phyloP scores from a whole-genome alignment of 2,113 vertebrate genomes.

The Xenotilapia caudafasciata region DNA sequence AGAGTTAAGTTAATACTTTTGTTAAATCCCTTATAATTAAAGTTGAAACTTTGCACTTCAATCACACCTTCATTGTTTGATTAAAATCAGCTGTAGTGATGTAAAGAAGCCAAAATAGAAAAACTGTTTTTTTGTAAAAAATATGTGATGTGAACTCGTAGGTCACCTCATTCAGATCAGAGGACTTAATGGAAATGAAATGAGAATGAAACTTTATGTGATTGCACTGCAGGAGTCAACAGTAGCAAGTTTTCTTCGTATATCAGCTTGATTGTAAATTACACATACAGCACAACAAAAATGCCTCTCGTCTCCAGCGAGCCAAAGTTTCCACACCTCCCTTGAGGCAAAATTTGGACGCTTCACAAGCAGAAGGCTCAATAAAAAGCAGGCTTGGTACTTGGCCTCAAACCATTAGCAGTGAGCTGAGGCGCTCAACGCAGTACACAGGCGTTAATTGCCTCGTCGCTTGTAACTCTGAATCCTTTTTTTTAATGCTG shows the following conservation, averaged over 20 bases:
- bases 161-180: not conserved
- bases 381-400: conserved; percentile 61
- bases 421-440: conserved; percentile 27
- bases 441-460: conserved; percentile 59
- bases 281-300: conserved; percentile 48
- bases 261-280: conserved; percentile 54
- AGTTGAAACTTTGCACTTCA: not conserved
- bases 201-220: conserved; percentile 35
- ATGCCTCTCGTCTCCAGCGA: conserved; percentile 30
- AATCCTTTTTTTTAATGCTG: conserved; percentile 1
- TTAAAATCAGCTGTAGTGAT: not conserved
- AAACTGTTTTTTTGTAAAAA: not conserved
- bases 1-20: not conserved
- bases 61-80: not conserved
- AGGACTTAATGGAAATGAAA: not conserved
- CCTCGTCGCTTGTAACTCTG: conserved; percentile 29
- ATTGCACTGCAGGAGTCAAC: conserved; percentile 44
- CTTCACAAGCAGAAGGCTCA: conserved; percentile 38
- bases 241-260: conserved; percentile 35
- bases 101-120: not conserved
- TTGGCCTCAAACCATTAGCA: conserved; percentile 56
- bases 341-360: conserved; percentile 59
- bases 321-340: conserved; percentile 50
- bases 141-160: not conserved
- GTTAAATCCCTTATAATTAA: not conserved